Percentiles rank a stretch among this genome's conserved stretches.
phyloP scores from a whole-genome alignment of 2,113 vertebrate genomes.

The Rhynchomys soricoides region DNA sequence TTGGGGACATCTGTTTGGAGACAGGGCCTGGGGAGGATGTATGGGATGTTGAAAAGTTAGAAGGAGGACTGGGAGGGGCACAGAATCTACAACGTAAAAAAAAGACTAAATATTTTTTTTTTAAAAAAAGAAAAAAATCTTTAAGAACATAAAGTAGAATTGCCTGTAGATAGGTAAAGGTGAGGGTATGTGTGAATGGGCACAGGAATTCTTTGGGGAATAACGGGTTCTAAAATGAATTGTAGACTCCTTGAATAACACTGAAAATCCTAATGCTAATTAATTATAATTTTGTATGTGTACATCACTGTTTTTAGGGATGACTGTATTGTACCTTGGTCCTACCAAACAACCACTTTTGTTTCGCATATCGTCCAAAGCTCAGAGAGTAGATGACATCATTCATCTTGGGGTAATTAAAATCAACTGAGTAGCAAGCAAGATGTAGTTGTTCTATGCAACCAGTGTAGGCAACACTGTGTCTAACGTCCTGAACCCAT shows the following conservation, averaged over 20 bases:
- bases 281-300: background rate
- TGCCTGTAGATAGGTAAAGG: background rate
- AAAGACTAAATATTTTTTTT: too few relatives aligned
- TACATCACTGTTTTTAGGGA: background rate
- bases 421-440: background rate
- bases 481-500: background rate
- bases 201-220: background rate
- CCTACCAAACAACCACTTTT: background rate
- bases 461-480: too few relatives aligned
- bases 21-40: too few relatives aligned
- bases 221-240: background rate
- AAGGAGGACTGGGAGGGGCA: too few relatives aligned
- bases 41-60: too few relatives aligned
- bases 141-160: background rate
- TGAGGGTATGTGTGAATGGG: too few relatives aligned
- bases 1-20: too few relatives aligned
- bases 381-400: background rate
- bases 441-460: background rate
- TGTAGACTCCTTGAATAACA: background rate
- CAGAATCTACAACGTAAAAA: too few relatives aligned
- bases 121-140: too few relatives aligned
- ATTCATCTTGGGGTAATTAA: background rate
- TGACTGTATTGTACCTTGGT: background rate
- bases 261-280: background rate
- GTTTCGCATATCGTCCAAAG: background rate